Evolutionary conservation across 2,888 invertebrate genomes (phyloP).

Genomic region (Quadriops clusia): DNA sequence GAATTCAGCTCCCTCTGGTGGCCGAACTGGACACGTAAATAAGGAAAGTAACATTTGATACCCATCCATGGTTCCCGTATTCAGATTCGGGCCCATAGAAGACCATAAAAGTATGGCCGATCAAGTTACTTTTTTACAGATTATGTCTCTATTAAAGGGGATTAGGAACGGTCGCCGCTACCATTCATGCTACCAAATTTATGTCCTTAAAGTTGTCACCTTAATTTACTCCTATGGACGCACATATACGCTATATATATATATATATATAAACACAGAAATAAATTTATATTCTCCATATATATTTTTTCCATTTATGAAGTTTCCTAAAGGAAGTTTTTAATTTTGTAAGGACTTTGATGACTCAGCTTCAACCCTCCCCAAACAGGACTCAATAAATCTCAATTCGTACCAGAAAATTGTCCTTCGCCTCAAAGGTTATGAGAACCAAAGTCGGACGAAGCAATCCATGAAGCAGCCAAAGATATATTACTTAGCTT

Average conservation of each 20-base stretch:
- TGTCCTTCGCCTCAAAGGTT: too few relatives aligned
- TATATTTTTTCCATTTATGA: too few relatives aligned
- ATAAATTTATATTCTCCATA: too few relatives aligned
- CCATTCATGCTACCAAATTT: slow-evolving; percentile 14
- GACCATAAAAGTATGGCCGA: too few relatives aligned
- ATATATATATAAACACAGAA: too few relatives aligned
- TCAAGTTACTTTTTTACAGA: slow-evolving; percentile 12
- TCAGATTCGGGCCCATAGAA: slow-evolving; percentile 8
- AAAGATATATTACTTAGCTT: slow-evolving; percentile 14
- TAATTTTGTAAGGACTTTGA: too few relatives aligned
- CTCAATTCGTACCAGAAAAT: too few relatives aligned
- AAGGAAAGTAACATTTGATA: slow-evolving; percentile 8
- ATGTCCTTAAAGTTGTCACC: slow-evolving; percentile 15
- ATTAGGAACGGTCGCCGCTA: slow-evolving; percentile 12
- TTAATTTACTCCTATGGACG: slow-evolving; percentile 11
- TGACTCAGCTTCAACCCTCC: too few relatives aligned
- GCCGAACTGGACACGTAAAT: slow-evolving; percentile 5
- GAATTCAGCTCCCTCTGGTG: too few relatives aligned
- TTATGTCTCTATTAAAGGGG: slow-evolving; percentile 12
- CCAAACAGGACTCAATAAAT: too few relatives aligned
- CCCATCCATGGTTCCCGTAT: slow-evolving; percentile 11
- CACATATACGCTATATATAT: too few relatives aligned
- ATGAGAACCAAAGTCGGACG: slow-evolving; percentile 13
- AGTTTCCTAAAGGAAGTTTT: too few relatives aligned
- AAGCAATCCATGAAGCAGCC: slow-evolving; percentile 10